These are phyloP conservation scores for Zaprionus nigranus DNA, from an alignment of 1,140 invertebrate genomes.

Conservation along the genomic window DNA sequence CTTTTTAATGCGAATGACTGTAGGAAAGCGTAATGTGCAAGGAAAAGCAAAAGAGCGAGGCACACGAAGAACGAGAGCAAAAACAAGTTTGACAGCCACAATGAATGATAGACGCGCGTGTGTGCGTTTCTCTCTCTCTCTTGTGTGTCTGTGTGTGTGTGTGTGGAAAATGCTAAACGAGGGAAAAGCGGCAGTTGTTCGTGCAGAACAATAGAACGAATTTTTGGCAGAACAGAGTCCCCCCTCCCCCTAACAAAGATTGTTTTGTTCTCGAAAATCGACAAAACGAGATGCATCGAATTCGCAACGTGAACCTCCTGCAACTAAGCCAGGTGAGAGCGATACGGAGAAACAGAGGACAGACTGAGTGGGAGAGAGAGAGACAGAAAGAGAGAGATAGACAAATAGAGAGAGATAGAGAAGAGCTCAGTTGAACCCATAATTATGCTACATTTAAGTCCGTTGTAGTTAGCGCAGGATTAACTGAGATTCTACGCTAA, in stretches of 20 bases:
- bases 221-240: constrained; percentile 35
- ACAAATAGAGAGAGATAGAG: neutral
- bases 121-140: neutral
- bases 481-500: constrained; percentile 45
- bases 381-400: neutral
- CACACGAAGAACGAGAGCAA: constrained; percentile 48
- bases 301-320: constrained; percentile 45
- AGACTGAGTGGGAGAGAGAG: neutral
- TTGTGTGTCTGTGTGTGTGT: constrained; percentile 15
- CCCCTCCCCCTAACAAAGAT: constrained; percentile 8
- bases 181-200: constrained; percentile 73
- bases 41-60: constrained; percentile 58
- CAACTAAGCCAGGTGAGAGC: constrained; percentile 1
- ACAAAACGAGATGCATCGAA: constrained; percentile 68
- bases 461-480: constrained; percentile 14
- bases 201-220: constrained; percentile 52
- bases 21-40: constrained; percentile 70
- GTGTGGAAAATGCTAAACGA: constrained; percentile 54
- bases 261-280: constrained; percentile 32
- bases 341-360: neutral
- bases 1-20: constrained; percentile 80
- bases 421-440: constrained; percentile 33
- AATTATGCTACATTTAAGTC: constrained; percentile 58
- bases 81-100: constrained; percentile 79
- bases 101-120: constrained; percentile 37